Percentiles rank a stretch among this genome's conserved stretches.
Conservation (phyloP, 2,888 invertebrate species). For the Melanargia galathea region DNA sequence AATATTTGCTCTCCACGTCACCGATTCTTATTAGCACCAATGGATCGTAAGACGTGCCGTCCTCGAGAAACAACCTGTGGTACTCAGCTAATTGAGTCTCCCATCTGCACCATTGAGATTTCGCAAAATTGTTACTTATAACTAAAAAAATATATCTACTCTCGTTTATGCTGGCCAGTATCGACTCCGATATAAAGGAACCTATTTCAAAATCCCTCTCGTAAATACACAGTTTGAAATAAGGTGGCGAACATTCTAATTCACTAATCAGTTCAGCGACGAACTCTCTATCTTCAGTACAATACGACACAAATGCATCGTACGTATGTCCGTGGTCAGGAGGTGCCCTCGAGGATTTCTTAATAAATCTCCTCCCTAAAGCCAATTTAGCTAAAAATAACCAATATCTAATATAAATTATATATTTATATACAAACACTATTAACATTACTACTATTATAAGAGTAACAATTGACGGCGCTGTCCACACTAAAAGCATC, state of each 20-base stretch:
- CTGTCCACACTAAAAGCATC: conserved; percentile 70
- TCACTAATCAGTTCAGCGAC: conserved; percentile 83
- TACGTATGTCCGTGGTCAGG: conserved; percentile 64
- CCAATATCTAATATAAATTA: conserved; percentile 81
- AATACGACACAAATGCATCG: conserved; percentile 84
- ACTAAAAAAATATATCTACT: conserved; percentile 85
- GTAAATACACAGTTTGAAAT: conserved; percentile 85
- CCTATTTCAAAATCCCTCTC: conserved; percentile 87
- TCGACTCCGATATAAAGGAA: conserved; percentile 84
- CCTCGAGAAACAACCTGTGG: conserved; percentile 83
- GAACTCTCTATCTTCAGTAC: conserved; percentile 83
- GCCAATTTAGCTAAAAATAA: conserved; percentile 80
- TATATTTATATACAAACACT: conserved; percentile 63
- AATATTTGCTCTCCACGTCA: conserved; percentile 77
- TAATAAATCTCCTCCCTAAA: conserved; percentile 67
- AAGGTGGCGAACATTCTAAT: conserved; percentile 83
- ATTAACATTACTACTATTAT: conserved; percentile 56
- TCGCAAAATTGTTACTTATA: conserved; percentile 85
- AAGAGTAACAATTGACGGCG: conserved; percentile 64
- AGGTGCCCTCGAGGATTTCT: conserved; percentile 48
- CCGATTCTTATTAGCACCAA: conserved; percentile 84
- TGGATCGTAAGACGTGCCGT: conserved; percentile 80
- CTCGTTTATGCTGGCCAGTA: conserved; percentile 84
- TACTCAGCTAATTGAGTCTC: conserved; percentile 87
- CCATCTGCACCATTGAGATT: conserved; percentile 88